Conservation (phyloP, 2,888 invertebrate species). For the Chelonus formosanus region DNA sequence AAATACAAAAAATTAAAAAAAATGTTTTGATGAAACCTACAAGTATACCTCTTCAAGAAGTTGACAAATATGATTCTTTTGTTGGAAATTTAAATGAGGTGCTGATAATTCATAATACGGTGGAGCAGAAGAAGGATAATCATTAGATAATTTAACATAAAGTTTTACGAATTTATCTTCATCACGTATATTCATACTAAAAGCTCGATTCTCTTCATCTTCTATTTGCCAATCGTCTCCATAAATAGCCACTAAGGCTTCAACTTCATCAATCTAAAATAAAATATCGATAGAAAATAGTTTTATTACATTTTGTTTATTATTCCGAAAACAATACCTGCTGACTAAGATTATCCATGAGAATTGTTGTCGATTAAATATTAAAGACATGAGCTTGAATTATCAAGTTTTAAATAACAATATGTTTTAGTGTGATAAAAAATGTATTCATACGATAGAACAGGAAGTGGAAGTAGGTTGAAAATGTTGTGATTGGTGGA, state of each 20-base stretch:
- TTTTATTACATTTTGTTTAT: too few relatives aligned
- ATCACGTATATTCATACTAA: conserved; percentile 70
- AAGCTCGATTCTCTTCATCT: conserved; percentile 68
- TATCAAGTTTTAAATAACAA: conserved; percentile 22
- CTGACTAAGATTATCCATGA: conserved; percentile 8
- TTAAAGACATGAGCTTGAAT: not conserved
- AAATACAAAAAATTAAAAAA: conserved; percentile 17
- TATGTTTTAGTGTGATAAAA: too few relatives aligned
- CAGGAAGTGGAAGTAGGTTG: too few relatives aligned
- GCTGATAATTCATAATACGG: conserved; percentile 78
- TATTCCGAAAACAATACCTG: not conserved
- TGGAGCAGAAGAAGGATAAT: conserved; percentile 73
- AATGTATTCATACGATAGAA: too few relatives aligned
- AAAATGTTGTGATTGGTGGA: too few relatives aligned
- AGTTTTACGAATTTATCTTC: conserved; percentile 68
- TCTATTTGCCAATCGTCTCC: conserved; percentile 74
- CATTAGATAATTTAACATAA: conserved; percentile 72
- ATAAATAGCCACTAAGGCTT: conserved; percentile 78
- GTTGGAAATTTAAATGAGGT: conserved; percentile 72
- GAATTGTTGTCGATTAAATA: conserved; percentile 1
- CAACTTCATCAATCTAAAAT: conserved; percentile 74
- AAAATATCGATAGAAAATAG: not conserved
- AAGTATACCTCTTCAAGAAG: conserved; percentile 73
- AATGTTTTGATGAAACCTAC: conserved; percentile 66
- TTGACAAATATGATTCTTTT: conserved; percentile 69